Conservation (phyloP, 2,113 vertebrate genomes). For the Vicugna pacos region DNA sequence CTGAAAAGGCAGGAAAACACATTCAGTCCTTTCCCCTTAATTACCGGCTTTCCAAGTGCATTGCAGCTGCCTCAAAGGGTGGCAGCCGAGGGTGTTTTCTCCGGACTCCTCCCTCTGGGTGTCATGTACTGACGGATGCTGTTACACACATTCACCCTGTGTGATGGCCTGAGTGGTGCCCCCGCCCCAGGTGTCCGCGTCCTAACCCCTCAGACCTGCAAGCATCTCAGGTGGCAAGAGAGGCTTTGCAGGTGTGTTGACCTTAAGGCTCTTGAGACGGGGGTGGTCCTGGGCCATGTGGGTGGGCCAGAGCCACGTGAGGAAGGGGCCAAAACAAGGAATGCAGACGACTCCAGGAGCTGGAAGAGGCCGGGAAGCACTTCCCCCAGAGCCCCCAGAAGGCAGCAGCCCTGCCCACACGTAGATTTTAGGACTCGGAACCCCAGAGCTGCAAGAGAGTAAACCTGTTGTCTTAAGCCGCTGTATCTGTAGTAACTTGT, state of each 20-base stretch:
- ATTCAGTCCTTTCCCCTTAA: background rate
- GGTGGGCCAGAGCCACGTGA: background rate
- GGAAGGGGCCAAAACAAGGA: fast-evolving
- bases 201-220: background rate
- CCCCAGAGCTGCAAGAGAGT: fast-evolving
- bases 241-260: background rate
- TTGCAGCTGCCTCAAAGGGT: too few relatives aligned
- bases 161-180: background rate
- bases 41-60: background rate
- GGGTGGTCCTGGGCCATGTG: fast-evolving
- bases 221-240: background rate
- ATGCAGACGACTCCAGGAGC: fast-evolving
- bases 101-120: background rate
- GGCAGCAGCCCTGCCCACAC: background rate
- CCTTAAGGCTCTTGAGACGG: too few relatives aligned
- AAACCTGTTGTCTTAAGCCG: background rate
- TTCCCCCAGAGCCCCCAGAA: background rate
- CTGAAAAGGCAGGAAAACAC: background rate
- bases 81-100: too few relatives aligned
- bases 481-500: fast-evolving
- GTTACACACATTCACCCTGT: fast-evolving
- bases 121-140: fast-evolving
- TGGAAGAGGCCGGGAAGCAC: fast-evolving
- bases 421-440: background rate
- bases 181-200: too few relatives aligned